Percentiles rank a stretch among this genome's conserved stretches.
Evolutionary conservation across 2,797 vertebrate species (phyloP).

Genomic region (Mormyrus hasselquistii): DNA sequence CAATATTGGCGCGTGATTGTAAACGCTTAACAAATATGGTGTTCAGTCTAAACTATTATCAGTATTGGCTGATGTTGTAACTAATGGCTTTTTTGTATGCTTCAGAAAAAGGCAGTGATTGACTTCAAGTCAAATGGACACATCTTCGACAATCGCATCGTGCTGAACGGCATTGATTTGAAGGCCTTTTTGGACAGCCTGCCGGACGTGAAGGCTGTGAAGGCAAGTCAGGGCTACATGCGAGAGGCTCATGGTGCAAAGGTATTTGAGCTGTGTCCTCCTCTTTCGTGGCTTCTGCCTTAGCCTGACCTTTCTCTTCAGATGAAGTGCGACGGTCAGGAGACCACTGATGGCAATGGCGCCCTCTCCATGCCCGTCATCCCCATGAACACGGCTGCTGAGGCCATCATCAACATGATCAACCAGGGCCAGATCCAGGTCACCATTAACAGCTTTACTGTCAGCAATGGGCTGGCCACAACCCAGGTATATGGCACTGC

Average conservation of each 20-base stretch:
- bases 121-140: conserved; percentile 98
- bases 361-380: conserved; percentile 95
- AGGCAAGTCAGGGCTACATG: conserved; percentile 62
- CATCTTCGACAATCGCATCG: conserved; percentile 97
- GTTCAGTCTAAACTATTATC: neutral
- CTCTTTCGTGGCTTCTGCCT: neutral
- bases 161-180: conserved; percentile 94
- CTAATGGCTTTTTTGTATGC: neutral
- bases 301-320: conserved; percentile 38
- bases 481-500: conserved; percentile 74
- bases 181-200: conserved; percentile 97
- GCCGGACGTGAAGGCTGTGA: conserved; percentile 94
- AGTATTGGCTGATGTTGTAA: neutral
- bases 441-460: conserved; percentile 94
- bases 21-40: neutral
- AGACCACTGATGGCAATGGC: conserved; percentile 73
- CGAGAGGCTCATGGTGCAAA: neutral
- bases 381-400: conserved; percentile 98
- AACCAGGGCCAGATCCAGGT: conserved; percentile 98
- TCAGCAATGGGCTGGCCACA: conserved; percentile 96
- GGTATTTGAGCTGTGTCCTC: neutral
- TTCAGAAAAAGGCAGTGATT: conserved; percentile 97
- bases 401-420: conserved; percentile 99
- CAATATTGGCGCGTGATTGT: neutral
- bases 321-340: conserved; percentile 94